These are phyloP conservation scores for Perizoma affinitatum DNA, from an alignment of 2,888 invertebrate species.

Conservation along the genomic window DNA sequence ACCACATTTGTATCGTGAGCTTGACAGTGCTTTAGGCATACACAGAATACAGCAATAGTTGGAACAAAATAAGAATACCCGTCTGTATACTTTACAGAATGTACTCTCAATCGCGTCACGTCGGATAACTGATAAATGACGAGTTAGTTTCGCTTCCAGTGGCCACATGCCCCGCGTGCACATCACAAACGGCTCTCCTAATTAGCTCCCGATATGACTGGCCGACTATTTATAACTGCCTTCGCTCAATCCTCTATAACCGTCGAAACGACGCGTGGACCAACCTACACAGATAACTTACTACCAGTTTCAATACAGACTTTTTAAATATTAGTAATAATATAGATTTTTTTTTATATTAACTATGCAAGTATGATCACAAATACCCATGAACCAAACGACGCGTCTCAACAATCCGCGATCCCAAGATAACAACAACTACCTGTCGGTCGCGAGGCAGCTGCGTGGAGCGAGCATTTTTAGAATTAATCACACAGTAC, in stretches of 20 bases:
- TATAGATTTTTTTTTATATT: slow-evolving; percentile 74
- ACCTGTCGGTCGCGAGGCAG: slow-evolving; percentile 50
- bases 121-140: neutral
- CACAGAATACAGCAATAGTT: too few species aligned
- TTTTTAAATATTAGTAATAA: slow-evolving; percentile 65
- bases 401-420: slow-evolving; percentile 68
- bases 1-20: too few species aligned
- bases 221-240: slow-evolving; percentile 60
- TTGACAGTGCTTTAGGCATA: too few species aligned
- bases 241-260: slow-evolving; percentile 38
- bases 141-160: slow-evolving; percentile 28
- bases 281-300: slow-evolving; percentile 54
- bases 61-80: too few species aligned
- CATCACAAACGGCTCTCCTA: slow-evolving; percentile 46
- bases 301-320: slow-evolving; percentile 68
- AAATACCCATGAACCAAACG: slow-evolving; percentile 79
- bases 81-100: too few species aligned
- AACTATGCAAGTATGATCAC: slow-evolving; percentile 81
- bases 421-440: slow-evolving; percentile 68
- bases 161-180: slow-evolving; percentile 37
- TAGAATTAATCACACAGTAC: slow-evolving; percentile 38
- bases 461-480: slow-evolving; percentile 4
- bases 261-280: slow-evolving; percentile 42
- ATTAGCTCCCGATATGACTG: slow-evolving; percentile 58
- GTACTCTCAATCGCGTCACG: neutral